Evolutionary conservation across 2,888 invertebrate genomes (phyloP).

Genomic region (Thymelicus sylvestris): DNA sequence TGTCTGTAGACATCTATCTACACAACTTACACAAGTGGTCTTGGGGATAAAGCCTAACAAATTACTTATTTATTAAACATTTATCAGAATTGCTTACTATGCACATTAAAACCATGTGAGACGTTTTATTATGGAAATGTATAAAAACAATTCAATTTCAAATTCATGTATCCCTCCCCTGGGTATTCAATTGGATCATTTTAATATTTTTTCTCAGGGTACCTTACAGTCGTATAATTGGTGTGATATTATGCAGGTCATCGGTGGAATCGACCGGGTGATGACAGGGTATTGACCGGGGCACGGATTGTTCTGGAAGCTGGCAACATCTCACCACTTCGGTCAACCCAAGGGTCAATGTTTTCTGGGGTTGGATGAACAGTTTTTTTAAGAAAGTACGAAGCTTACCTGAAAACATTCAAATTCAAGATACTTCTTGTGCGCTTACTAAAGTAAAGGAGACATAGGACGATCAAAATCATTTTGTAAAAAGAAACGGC

Average conservation of each 20-base stretch:
- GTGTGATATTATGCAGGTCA: constrained; percentile 47
- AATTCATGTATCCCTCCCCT: constrained; percentile 31
- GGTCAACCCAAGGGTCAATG: constrained; percentile 8
- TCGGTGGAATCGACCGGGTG: constrained; percentile 45
- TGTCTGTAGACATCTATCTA: too few relatives aligned
- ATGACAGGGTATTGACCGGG: constrained; percentile 44
- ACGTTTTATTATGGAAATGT: constrained; percentile 17
- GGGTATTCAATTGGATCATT: constrained; percentile 19
- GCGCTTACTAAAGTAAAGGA: too few relatives aligned
- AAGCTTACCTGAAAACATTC: too few relatives aligned
- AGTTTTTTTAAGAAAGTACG: neutral
- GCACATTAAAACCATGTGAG: constrained; percentile 34
- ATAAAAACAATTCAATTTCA: constrained; percentile 25
- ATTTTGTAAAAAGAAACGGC: too few relatives aligned
- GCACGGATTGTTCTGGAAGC: constrained; percentile 38
- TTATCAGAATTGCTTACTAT: constrained; percentile 21
- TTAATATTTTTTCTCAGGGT: constrained; percentile 35
- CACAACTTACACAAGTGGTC: neutral
- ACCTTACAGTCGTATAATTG: constrained; percentile 42
- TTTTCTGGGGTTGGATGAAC: neutral
- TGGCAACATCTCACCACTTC: neutral
- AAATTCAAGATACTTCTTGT: too few relatives aligned
- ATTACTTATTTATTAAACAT: constrained; percentile 7
- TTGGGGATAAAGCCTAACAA: neutral
- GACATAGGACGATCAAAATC: too few relatives aligned